Conservation (phyloP, 2,797 vertebrate species). For the Cygnus olor region DNA sequence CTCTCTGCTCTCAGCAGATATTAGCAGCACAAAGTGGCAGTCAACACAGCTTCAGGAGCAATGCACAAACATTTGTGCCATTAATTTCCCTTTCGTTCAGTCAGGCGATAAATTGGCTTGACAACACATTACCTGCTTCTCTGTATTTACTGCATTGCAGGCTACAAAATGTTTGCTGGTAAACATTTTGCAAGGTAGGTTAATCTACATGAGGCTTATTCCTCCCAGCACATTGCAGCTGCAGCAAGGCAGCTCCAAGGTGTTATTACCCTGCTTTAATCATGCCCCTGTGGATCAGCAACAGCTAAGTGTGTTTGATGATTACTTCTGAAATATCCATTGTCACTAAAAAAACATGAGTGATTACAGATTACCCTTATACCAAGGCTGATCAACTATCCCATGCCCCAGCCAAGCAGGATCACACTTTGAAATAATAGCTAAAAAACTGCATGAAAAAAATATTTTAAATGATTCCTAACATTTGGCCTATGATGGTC, state of each 20-base stretch:
- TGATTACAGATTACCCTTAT: conserved; percentile 31
- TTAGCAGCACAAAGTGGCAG: accelerated
- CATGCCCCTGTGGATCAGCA: neutral
- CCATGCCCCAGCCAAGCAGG: neutral
- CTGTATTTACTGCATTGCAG: neutral
- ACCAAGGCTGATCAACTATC: neutral
- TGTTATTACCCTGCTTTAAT: conserved; percentile 1
- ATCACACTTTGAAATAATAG: neutral
- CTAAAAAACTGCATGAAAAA: neutral
- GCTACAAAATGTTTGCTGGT: neutral
- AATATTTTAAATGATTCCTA: neutral
- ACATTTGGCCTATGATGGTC: neutral
- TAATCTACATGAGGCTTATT: neutral
- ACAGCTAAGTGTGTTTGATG: conserved; percentile 27
- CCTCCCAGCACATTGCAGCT: neutral
- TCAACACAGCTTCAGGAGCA: neutral
- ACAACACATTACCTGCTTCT: neutral
- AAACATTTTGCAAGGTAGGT: neutral
- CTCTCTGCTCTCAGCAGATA: neutral
- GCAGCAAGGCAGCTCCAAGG: conserved; percentile 1
- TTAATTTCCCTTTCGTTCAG: neutral
- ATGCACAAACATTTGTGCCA: neutral
- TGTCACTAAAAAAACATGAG: conserved; percentile 9
- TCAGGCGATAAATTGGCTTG: neutral
- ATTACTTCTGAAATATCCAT: neutral